A percentile compares a stretch with the other conserved stretches of the same genome.
These are phyloP conservation scores for Paradoxurus hermaphroditus DNA, from an alignment of 2,113 vertebrate species.

Conservation along the genomic window DNA sequence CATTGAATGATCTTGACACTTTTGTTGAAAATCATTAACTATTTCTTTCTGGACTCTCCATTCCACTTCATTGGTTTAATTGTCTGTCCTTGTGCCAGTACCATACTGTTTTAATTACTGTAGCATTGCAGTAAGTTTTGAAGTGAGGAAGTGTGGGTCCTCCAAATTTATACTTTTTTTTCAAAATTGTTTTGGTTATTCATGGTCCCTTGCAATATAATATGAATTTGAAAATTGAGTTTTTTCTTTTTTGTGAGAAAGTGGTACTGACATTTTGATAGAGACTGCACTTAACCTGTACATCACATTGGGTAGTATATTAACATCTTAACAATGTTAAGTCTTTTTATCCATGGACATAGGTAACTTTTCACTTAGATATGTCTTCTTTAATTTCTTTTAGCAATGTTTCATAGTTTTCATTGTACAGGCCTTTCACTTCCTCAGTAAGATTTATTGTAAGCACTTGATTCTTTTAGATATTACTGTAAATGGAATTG, in stretches of 20 bases:
- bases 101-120: background rate
- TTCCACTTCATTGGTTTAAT: background rate
- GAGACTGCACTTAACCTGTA: background rate
- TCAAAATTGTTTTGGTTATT: background rate
- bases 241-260: background rate
- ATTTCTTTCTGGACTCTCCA: background rate
- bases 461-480: background rate
- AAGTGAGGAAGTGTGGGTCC: background rate
- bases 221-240: background rate
- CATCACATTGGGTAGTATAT: background rate
- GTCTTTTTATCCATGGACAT: background rate
- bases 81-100: background rate
- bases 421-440: background rate
- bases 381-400: constrained; percentile 7
- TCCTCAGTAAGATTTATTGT: background rate
- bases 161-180: background rate
- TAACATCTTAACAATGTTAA: background rate
- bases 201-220: background rate
- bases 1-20: background rate
- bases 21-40: background rate
- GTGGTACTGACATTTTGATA: background rate
- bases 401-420: background rate
- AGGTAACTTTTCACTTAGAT: background rate
- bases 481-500: background rate
- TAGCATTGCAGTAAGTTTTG: background rate